These are phyloP conservation scores for Willowsia nigromaculata DNA, from an alignment of 2,888 invertebrate genomes.

Conservation along the genomic window DNA sequence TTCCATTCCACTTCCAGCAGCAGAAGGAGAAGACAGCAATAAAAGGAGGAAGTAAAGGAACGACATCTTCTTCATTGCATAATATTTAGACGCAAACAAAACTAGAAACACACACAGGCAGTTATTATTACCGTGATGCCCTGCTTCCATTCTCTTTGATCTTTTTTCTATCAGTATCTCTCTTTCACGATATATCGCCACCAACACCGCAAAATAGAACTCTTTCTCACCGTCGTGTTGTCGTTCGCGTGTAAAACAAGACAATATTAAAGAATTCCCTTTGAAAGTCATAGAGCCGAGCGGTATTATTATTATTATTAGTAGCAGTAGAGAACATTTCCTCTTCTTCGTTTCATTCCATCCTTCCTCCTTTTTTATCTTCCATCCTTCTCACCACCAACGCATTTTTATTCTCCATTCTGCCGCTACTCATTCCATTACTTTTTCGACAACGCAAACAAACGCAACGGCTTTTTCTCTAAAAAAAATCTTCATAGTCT, in stretches of 20 bases:
- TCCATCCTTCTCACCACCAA: constrained; percentile 6
- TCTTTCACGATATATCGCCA: neutral
- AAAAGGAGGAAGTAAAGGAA: constrained; percentile 2
- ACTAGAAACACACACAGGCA: neutral
- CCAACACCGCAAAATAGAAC: neutral
- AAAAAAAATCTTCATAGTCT: neutral
- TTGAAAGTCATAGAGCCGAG: too few species aligned
- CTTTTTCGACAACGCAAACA: neutral
- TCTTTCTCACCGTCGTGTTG: neutral
- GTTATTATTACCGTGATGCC: constrained; percentile 20
- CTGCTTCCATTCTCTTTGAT: constrained; percentile 37
- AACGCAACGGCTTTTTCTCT: neutral
- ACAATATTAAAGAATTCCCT: neutral
- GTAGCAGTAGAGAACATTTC: too few species aligned
- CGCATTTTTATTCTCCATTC: constrained; percentile 25
- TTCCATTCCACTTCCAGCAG: constrained; percentile 21
- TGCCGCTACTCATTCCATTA: neutral
- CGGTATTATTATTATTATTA: too few species aligned
- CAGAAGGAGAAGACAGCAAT: neutral
- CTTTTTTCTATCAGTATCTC: constrained; percentile 4
- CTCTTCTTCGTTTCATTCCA: neutral
- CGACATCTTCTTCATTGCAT: constrained; percentile 17
- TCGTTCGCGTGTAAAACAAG: neutral
- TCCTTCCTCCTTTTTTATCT: neutral
- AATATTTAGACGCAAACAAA: neutral